Percentiles rank a stretch among this genome's conserved stretches.
Evolutionary conservation across 1,140 invertebrate genomes (phyloP).

Genomic region (Drosophila biarmipes): DNA sequence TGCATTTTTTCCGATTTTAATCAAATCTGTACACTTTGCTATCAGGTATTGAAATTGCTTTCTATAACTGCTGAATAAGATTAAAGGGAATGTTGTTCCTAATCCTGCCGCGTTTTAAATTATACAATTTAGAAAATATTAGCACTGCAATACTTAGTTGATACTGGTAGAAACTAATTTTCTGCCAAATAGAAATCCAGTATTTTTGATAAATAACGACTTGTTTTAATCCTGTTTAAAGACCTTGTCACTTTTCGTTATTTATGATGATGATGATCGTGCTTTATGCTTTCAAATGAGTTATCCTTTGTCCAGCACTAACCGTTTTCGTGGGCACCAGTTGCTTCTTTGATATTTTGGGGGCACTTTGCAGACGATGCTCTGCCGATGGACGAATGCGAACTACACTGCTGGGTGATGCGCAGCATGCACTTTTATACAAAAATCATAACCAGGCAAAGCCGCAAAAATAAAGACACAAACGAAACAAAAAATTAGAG

Average conservation of each 20-base stretch:
- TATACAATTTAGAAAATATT: not conserved
- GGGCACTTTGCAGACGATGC: constrained; percentile 59
- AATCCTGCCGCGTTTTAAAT: not conserved
- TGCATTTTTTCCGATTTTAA: not conserved
- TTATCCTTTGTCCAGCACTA: constrained; percentile 50
- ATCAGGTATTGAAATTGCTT: no score
- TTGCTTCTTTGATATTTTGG: constrained; percentile 30
- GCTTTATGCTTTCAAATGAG: not conserved
- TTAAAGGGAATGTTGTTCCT: not conserved
- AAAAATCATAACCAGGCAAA: constrained; percentile 65
- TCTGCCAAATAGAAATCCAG: not conserved
- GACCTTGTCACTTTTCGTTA: not conserved
- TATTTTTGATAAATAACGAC: no score
- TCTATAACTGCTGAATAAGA: not conserved
- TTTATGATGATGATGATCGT: not conserved
- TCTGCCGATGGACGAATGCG: constrained; percentile 74
- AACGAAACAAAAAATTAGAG: constrained; percentile 20
- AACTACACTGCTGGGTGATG: constrained; percentile 70
- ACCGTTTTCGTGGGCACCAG: constrained; percentile 70
- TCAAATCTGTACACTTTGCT: no score
- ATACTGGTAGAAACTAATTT: not conserved
- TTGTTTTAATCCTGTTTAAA: constrained; percentile 7
- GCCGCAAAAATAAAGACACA: constrained; percentile 48
- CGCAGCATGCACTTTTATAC: constrained; percentile 79
- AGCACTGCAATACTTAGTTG: not conserved